Base-by-base conservation (phyloP, 2,888 invertebrate genomes). In the Drosophila neonasuta region DNA sequence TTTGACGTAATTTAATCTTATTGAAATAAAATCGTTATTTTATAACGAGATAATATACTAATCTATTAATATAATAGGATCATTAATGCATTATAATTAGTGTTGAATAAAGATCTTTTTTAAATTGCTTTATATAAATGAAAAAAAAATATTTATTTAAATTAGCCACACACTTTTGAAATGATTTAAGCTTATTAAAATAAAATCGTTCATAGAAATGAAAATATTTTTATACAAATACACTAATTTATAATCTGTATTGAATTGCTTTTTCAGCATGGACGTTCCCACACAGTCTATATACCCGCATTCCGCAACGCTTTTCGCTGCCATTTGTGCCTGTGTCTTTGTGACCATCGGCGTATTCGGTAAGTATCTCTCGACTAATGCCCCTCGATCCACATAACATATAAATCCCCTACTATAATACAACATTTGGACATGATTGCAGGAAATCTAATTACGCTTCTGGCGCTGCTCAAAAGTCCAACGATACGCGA, bases 341-440 rank as follows among this genome's bases (percentile, higher is more conserved):
- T 94, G 96, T 80, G 89, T 96, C 59, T 96, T 97, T 91, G 94
- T 95, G 88, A 90, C 95, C 60, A 92, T 96, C 46, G 97, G 97
- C 68, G 93, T 96, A 67, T 91, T 95, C 66, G 97, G 96, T 96
- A 92, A 93, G 93, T 24, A 24, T 49, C 15, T 10, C 32, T 11
- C n/a, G n/a, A 41, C 24, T 24, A 24, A 41, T 13, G 7, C 57
- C 52, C 30, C 49, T n/a, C 34, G 11, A 10, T 10, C 15, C 20
- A 24, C 11, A 8, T 29, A 1, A 20, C 11, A 8, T 29, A 1
- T 3, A 10, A n/a, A 13, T 13, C 1, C 8, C 29, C 13, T n/a
- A 36, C 32, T 13, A 1, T 9, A 9, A 11, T 36, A 36, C 24
- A 24, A 24, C 24, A 24, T 36, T 36, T 36, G n/a, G 2, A 15